Evolutionary conservation across 1,140 invertebrate genomes (phyloP), one percentile per base, ranked within the genome.

Genomic region (Brachionus sp.): DNA sequence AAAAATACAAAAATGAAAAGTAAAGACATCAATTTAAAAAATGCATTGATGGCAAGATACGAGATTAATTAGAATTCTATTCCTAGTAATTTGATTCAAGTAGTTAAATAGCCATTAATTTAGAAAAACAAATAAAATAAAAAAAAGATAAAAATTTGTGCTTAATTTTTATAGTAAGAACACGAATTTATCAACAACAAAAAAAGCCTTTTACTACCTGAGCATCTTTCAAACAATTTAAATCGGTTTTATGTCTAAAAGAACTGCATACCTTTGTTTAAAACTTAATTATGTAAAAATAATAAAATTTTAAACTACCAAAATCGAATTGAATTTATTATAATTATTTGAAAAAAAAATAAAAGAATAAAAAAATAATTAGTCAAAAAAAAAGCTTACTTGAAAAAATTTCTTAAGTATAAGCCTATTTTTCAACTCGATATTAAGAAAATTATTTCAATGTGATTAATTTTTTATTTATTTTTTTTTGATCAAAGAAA

Each of bases 201-300:
- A 42, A 42, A 42, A 42, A 42, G 29, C 29, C 29, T 29, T 29
- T 29, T 1, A 29, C 46, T 53, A 16, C n/a, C 46, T 53, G n/a
- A 0, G 46, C 46, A 6, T 5, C 16, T 16, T 57, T 57, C 50
- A 57, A 57, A 9, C 9, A 5, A 5, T 57, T 57, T 57, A 19
- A 5, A 23, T 19, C 19, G 19, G 16, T 57, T 19, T 42, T 42
- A 42, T 57, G 19, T 19, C 19, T 57, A 9, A 23, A n/a, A 57
- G 16, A 19, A 57, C 50, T 19, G 50, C 19, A 23, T 57, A 57
- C 50, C 50, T 57, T 57, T 57, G 16, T 57, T 57, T 19, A 53
- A 57, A 57, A 57, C 19, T 57, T 57, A 57, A 57, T 57, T 57
- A 57, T 57, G 50, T 57, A 57, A 57, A 57, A 57, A 57, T 57